Percentiles rank a stretch among this genome's conserved stretches.
Conservation (phyloP, 2,888 invertebrate species). For the Oscheius sp. region DNA sequence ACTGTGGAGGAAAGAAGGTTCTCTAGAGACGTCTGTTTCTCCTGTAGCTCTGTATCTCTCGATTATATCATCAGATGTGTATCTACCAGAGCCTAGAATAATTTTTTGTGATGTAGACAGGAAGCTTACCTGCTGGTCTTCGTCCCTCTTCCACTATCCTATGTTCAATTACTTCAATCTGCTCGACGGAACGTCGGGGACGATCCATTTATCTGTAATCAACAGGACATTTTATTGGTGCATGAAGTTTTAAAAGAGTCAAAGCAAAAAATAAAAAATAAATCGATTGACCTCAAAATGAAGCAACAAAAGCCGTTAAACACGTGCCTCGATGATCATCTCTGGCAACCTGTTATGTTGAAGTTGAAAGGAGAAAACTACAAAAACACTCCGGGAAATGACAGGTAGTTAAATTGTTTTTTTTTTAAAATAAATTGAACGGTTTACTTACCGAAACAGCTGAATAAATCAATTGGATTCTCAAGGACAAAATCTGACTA, state of each 20-base stretch:
- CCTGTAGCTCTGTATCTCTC: constrained; percentile 54
- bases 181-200: constrained; percentile 54
- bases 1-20: constrained; percentile 62
- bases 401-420: too few relatives aligned
- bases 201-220: constrained; percentile 10
- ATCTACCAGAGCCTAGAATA: neutral
- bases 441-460: too few relatives aligned
- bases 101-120: neutral
- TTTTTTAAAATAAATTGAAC: too few relatives aligned
- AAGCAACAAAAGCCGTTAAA: constrained; percentile 14
- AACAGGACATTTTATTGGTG: neutral
- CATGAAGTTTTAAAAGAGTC: neutral
- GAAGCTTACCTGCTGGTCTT: constrained; percentile 23
- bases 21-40: constrained; percentile 63
- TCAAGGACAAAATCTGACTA: neutral
- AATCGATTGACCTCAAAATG: neutral
- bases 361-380: neutral
- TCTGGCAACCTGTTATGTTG: constrained; percentile 1
- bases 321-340: constrained; percentile 12
- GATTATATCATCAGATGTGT: neutral
- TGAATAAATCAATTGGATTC: too few relatives aligned
- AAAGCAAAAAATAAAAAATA: too few relatives aligned
- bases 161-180: constrained; percentile 68
- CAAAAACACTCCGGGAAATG: neutral
- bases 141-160: constrained; percentile 58